A percentile compares a stretch with the other conserved stretches of the same genome.
Conservation (phyloP, 2,888 invertebrate genomes). For the Athalia circularis region DNA sequence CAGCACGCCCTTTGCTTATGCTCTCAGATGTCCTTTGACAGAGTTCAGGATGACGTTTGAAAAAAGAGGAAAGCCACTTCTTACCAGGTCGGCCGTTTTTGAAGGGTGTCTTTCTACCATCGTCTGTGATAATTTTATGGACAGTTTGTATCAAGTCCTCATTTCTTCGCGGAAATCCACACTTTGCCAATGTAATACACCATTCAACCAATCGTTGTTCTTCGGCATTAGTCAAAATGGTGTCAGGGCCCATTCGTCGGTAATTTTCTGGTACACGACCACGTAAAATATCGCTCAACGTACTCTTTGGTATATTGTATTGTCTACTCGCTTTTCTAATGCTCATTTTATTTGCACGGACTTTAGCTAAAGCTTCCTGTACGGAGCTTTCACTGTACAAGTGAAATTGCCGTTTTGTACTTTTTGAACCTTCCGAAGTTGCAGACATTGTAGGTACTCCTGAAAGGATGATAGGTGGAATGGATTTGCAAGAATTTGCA, state of each 20-base stretch:
- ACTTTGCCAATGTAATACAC: slow-evolving; percentile 45
- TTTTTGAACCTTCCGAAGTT: not conserved
- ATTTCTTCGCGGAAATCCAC: slow-evolving; percentile 45
- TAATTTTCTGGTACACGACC: slow-evolving; percentile 42
- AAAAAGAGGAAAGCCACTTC: slow-evolving; percentile 61
- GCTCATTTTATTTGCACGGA: slow-evolving; percentile 36
- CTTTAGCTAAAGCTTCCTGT: slow-evolving; percentile 32
- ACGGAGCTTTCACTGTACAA: slow-evolving; percentile 43
- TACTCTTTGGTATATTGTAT: slow-evolving; percentile 46
- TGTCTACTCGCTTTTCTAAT: slow-evolving; percentile 43
- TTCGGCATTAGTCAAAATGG: slow-evolving; percentile 29
- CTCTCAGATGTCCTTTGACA: slow-evolving; percentile 54
- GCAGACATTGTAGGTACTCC: no score
- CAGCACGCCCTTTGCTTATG: slow-evolving; percentile 59
- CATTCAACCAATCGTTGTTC: slow-evolving; percentile 46
- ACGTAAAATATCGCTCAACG: slow-evolving; percentile 45
- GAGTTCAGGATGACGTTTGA: slow-evolving; percentile 59
- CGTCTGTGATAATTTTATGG: slow-evolving; percentile 24
- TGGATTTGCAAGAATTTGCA: no score
- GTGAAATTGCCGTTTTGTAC: slow-evolving; percentile 34
- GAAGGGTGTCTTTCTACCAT: slow-evolving; percentile 38
- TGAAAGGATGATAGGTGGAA: no score
- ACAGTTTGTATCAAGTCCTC: slow-evolving; percentile 45
- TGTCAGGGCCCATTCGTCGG: slow-evolving; percentile 41
- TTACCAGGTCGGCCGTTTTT: slow-evolving; percentile 52